phyloP scores from a whole-genome alignment of 1,140 invertebrate species.

The Drosophila kurseongensis region DNA sequence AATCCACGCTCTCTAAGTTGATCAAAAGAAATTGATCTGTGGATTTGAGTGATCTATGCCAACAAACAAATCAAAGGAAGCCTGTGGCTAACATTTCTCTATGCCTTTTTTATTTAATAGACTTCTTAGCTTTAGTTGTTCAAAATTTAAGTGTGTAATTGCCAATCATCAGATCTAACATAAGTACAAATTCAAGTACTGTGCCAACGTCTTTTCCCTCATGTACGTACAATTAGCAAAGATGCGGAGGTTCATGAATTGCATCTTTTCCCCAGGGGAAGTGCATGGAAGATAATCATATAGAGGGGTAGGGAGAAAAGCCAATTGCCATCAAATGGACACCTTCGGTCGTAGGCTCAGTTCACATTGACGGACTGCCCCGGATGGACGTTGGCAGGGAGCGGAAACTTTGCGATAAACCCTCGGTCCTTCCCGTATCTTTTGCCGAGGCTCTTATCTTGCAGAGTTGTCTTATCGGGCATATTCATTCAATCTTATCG shows the following conservation, averaged over 20 bases:
- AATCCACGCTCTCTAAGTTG: no score
- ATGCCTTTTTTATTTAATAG: constrained; percentile 8
- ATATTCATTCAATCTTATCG: constrained; percentile 46
- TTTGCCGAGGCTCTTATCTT: constrained; percentile 36
- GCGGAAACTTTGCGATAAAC: constrained; percentile 20
- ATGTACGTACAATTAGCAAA: constrained; percentile 40
- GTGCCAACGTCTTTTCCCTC: not conserved
- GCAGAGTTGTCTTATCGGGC: constrained; percentile 39
- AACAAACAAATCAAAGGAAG: constrained; percentile 9
- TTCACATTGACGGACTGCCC: constrained; percentile 42
- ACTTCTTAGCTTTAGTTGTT: constrained; percentile 23
- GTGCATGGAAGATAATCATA: constrained; percentile 14
- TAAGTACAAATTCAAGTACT: not conserved
- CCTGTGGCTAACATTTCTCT: not conserved
- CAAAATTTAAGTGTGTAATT: constrained; percentile 45
- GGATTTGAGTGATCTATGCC: not conserved
- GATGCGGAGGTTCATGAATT: constrained; percentile 22
- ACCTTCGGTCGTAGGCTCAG: constrained; percentile 35
- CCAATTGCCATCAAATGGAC: constrained; percentile 11
- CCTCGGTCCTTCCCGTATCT: constrained; percentile 29
- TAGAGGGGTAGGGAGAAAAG: not conserved
- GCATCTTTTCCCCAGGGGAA: constrained; percentile 20
- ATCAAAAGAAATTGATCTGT: no score
- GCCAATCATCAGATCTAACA: constrained; percentile 5
- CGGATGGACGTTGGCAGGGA: constrained; percentile 21